Conservation (phyloP, 1,140 invertebrate genomes). For the Atta texana region DNA sequence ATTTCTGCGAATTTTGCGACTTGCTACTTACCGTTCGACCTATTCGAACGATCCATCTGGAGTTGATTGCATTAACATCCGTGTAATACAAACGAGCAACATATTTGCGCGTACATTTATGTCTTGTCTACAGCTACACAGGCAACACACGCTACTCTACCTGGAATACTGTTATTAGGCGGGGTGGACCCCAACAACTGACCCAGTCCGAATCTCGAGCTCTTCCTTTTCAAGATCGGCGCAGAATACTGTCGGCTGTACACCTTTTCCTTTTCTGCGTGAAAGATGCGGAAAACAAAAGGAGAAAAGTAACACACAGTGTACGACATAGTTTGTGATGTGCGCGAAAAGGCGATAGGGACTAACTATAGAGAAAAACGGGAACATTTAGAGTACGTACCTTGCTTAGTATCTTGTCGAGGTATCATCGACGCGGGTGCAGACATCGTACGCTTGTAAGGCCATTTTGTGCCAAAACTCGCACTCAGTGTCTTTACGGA, state of each 20-base stretch:
- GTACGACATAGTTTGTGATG: slow-evolving; percentile 47
- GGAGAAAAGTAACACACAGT: slow-evolving; percentile 62
- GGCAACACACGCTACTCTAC: slow-evolving; percentile 87
- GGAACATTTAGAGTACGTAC: slow-evolving; percentile 82
- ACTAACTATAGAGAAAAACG: neutral
- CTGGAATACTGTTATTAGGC: slow-evolving; percentile 89
- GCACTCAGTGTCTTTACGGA: slow-evolving; percentile 94
- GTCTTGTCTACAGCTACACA: slow-evolving; percentile 69
- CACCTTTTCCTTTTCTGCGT: slow-evolving; percentile 94
- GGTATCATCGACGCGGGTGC: slow-evolving; percentile 94
- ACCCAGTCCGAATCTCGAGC: slow-evolving; percentile 95
- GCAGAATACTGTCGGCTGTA: slow-evolving; percentile 96
- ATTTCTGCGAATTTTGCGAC: neutral
- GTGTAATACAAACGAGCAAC: slow-evolving; percentile 66
- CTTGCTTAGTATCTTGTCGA: slow-evolving; percentile 91
- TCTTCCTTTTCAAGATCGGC: slow-evolving; percentile 95
- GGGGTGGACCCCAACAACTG: slow-evolving; percentile 91
- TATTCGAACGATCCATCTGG: slow-evolving; percentile 26
- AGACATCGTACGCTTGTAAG: slow-evolving; percentile 97
- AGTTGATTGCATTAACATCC: slow-evolving; percentile 57
- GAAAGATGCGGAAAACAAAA: slow-evolving; percentile 61
- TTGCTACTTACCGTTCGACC: slow-evolving; percentile 52
- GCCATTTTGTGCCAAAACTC: slow-evolving; percentile 97
- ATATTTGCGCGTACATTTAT: slow-evolving; percentile 70
- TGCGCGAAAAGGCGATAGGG: slow-evolving; percentile 29